These are phyloP conservation scores for Hippoglossus hippoglossus DNA, from an alignment of 2,797 vertebrate species.

Conservation along the genomic window DNA sequence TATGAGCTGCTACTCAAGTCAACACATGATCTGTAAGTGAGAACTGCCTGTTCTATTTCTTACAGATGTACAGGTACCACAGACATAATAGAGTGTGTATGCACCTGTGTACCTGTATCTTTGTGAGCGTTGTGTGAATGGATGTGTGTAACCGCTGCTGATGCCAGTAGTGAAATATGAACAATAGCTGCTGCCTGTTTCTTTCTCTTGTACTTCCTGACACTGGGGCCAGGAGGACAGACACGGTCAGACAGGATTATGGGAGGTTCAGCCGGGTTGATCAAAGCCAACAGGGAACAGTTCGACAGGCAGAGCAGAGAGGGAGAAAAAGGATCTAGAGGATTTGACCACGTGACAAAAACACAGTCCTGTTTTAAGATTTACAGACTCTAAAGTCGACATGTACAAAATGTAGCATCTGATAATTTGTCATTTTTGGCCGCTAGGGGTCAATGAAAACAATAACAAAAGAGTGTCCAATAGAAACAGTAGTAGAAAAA, in stretches of 20 bases:
- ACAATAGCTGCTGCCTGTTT: constrained; percentile 34
- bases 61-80: neutral
- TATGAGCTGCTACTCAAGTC: neutral
- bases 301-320: constrained; percentile 33
- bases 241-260: constrained; percentile 40
- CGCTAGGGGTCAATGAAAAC: too few relatives aligned
- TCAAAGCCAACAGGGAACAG: constrained; percentile 37
- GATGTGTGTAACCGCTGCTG: neutral
- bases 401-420: constrained; percentile 6
- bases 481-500: too few relatives aligned
- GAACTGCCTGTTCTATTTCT: constrained; percentile 9
- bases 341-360: constrained; percentile 21
- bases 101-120: constrained; percentile 5
- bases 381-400: constrained; percentile 3
- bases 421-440: neutral
- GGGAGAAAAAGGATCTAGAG: constrained; percentile 25
- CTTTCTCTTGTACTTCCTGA: constrained; percentile 15
- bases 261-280: constrained; percentile 29
- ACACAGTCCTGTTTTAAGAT: constrained; percentile 13
- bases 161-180: constrained; percentile 15
- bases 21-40: constrained; percentile 5
- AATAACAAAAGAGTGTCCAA: too few relatives aligned
- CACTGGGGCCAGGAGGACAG: constrained; percentile 24
- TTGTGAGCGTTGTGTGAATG: neutral
- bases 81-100: constrained; percentile 8